Conservation (phyloP, 2,113 vertebrate genomes). For the Eurypyga helias region DNA sequence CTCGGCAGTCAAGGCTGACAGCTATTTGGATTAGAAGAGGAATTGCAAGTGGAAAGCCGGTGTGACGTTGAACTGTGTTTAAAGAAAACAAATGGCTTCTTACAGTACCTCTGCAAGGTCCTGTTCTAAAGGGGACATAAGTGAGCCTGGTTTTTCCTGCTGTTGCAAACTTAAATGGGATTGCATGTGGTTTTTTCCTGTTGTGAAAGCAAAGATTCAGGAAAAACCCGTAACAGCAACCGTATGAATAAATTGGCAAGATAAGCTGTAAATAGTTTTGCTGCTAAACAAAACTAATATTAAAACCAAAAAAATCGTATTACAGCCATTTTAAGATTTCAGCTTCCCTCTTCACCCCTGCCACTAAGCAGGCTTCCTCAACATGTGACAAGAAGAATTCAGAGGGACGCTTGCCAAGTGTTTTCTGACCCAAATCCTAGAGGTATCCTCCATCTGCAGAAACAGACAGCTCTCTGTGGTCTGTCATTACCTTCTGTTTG, state of each 20-base stretch:
- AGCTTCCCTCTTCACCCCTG: slow-evolving; percentile 32
- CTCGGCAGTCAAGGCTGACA: not conserved
- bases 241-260: slow-evolving; percentile 54
- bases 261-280: slow-evolving; percentile 34
- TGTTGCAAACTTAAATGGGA: slow-evolving; percentile 34
- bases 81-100: slow-evolving; percentile 67
- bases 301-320: not conserved
- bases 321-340: slow-evolving; percentile 50
- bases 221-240: slow-evolving; percentile 32
- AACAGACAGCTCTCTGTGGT: slow-evolving; percentile 50
- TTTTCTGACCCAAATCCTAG: slow-evolving; percentile 61
- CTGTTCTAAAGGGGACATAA: not conserved
- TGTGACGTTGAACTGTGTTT: not conserved
- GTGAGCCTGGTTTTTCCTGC: not conserved
- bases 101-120: not conserved
- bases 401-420: slow-evolving; percentile 41
- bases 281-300: slow-evolving; percentile 53
- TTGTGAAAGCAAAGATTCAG: slow-evolving; percentile 26
- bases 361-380: slow-evolving; percentile 34
- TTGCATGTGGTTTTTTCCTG: not conserved
- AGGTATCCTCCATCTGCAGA: slow-evolving; percentile 62
- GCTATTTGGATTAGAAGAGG: slow-evolving; percentile 58
- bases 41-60: slow-evolving; percentile 65
- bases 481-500: slow-evolving; percentile 65
- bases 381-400: slow-evolving; percentile 57